Percentiles rank a stretch among this genome's conserved stretches.
Conservation (phyloP, 1,140 invertebrate species). For the Drosophila sturtevanti region DNA sequence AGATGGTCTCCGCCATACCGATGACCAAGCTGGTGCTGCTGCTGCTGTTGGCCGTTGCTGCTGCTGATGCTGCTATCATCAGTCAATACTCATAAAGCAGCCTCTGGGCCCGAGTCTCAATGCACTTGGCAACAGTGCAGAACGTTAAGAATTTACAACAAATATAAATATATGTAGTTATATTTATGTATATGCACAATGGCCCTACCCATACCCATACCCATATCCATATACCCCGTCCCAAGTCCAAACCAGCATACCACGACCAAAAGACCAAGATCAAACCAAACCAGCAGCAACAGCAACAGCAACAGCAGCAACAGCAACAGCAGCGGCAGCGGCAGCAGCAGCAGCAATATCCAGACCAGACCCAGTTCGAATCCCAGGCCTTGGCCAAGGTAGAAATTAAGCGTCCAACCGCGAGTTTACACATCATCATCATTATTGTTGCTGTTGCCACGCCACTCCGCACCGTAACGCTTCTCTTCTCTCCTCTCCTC, state of each 20-base stretch:
- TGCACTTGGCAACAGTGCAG: constrained; percentile 47
- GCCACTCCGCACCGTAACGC: constrained; percentile 22
- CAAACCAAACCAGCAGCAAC: constrained; percentile 7
- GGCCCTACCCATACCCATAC: constrained; percentile 18
- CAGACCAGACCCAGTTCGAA: constrained; percentile 21
- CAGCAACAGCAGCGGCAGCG: background rate
- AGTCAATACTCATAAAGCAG: constrained; percentile 11
- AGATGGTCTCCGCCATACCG: constrained; percentile 1
- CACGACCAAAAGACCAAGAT: constrained; percentile 7
- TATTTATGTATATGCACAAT: constrained; percentile 19
- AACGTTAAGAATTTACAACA: constrained; percentile 21
- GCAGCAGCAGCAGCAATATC: background rate
- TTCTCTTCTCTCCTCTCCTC: background rate
- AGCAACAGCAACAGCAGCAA: background rate
- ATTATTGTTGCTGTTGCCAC: constrained; percentile 69
- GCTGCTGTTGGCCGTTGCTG: background rate
- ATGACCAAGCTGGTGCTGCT: background rate
- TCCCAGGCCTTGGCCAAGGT: constrained; percentile 60
- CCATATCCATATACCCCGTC: background rate
- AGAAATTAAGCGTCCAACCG: constrained; percentile 79
- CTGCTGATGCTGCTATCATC: background rate
- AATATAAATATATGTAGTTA: constrained; percentile 13
- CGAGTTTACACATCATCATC: constrained; percentile 81
- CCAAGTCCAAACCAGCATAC: constrained; percentile 6
- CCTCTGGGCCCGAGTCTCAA: constrained; percentile 1